Percentiles rank a stretch among this genome's conserved stretches.
These are phyloP conservation scores for Lithodes maja DNA, from an alignment of 2,888 invertebrate genomes.

Conservation along the genomic window DNA sequence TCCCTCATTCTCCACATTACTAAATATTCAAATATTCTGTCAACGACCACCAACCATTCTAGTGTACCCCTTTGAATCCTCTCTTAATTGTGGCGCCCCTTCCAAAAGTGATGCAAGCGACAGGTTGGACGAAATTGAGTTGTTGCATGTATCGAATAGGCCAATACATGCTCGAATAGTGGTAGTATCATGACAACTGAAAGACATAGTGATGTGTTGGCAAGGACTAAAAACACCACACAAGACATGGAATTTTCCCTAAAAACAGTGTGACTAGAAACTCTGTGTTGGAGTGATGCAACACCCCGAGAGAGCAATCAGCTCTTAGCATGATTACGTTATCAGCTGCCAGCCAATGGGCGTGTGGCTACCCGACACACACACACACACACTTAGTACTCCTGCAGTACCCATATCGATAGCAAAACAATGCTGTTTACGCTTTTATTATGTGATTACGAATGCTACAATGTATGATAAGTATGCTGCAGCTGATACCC, in stretches of 20 bases:
- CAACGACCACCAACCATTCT: too few relatives aligned
- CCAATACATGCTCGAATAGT: background rate
- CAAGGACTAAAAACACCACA: background rate
- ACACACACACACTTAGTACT: too few relatives aligned
- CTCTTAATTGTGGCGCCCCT: background rate
- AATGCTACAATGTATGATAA: background rate
- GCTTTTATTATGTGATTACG: too few relatives aligned
- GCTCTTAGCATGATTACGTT: too few relatives aligned
- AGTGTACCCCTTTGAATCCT: too few relatives aligned
- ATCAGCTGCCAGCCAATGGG: background rate
- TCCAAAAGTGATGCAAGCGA: constrained; percentile 1
- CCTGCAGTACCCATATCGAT: too few relatives aligned
- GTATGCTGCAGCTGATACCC: background rate
- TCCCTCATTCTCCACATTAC: too few relatives aligned
- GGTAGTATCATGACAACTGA: background rate
- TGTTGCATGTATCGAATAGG: background rate
- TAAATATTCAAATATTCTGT: too few relatives aligned
- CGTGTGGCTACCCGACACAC: background rate
- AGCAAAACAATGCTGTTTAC: background rate
- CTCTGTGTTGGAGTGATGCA: background rate
- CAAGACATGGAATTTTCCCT: background rate
- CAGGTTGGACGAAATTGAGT: background rate
- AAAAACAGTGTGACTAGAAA: background rate
- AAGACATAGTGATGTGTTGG: background rate
- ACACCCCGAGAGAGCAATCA: background rate